Base-by-base conservation (phyloP, 2,113 vertebrate genomes). In the Dendrocopos noguchii region DNA sequence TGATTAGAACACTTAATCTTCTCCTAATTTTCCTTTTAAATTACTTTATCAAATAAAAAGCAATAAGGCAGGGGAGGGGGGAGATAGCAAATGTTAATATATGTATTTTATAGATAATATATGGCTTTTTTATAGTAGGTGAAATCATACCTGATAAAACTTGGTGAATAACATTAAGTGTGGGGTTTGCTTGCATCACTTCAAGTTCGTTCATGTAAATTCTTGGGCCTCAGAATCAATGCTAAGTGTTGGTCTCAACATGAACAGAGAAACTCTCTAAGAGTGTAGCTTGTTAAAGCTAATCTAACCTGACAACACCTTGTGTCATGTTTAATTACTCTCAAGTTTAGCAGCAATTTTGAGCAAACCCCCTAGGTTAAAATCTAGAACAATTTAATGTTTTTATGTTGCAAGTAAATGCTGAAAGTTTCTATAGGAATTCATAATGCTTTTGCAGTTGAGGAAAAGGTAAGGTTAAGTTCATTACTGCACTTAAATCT, bases 301-400 rank as follows among this genome's bases (percentile, higher is more conserved):
- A 87, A 91, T 93, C 31, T n/a, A 87, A 27, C 55, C 31, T 90
- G 92, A 91, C 67, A 80, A 20, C 25, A 80, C 64, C 44, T 85
- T 65, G 44, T 76, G 67, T 68, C 79, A 29, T 47, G 21, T 82
- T 82, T 79, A 91, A 76, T 94, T 89, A 72, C 39, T 60, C 36
- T 87, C 28, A 17, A 53, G 12, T 39, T 60, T 82, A 84, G 25
- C 33, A 85, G 39, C 44, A 89, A 57, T 64, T 81, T 25, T 65
- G 39, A 94, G 24, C 21, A 65, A 87, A 94, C 25, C 46, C 67
- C 19, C 10, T 36, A 42, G 59, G 63, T 79, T 73, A 91, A 87
- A 87, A 91, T 72, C 15, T 25, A 84, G 55, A 91, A 65, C 7
- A 72, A 67, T 33, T 65, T 31, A 29, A 9, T 31, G 46, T 59